Conservation (phyloP, 2,113 vertebrate species). For the Verasper variegatus region DNA sequence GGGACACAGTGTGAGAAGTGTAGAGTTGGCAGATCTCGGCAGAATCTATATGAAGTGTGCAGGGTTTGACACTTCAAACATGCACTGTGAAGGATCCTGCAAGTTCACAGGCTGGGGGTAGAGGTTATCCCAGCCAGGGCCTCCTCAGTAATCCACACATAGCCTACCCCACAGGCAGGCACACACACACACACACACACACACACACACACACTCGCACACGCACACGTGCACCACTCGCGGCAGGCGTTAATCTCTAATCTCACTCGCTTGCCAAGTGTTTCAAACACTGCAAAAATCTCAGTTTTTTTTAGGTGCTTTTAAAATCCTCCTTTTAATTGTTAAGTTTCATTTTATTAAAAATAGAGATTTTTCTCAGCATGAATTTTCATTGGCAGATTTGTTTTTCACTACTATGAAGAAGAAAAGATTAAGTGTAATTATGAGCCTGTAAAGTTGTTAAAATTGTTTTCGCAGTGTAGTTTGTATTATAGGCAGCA, state of each 20-base stretch:
- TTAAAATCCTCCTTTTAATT: not conserved
- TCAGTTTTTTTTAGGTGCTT: slow-evolving; percentile 1
- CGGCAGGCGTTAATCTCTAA: slow-evolving; percentile 68
- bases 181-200: slow-evolving; percentile 36
- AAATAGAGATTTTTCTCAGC: not conserved
- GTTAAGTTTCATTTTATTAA: not conserved
- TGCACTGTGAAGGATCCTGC: slow-evolving; percentile 49
- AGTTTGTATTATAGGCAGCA: not conserved
- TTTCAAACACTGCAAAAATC: slow-evolving; percentile 49
- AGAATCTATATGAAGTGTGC: slow-evolving; percentile 39
- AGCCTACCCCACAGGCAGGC: slow-evolving; percentile 14
- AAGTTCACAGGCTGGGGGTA: slow-evolving; percentile 60
- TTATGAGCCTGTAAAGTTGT: not conserved
- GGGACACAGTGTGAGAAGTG: slow-evolving; percentile 4
- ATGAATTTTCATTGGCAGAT: not conserved
- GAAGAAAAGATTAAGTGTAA: not conserved
- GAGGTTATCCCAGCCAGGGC: slow-evolving; percentile 68
- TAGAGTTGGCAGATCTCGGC: slow-evolving; percentile 43
- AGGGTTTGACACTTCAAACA: slow-evolving; percentile 59
- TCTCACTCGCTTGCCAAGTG: slow-evolving; percentile 59
- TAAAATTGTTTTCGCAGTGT: not conserved
- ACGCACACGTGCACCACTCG: slow-evolving; percentile 41
- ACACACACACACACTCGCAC: slow-evolving; percentile 26
- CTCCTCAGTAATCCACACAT: slow-evolving; percentile 66
- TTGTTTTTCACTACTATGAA: not conserved